Conservation (phyloP, 2,113 vertebrate genomes). For the Mobula hypostoma region DNA sequence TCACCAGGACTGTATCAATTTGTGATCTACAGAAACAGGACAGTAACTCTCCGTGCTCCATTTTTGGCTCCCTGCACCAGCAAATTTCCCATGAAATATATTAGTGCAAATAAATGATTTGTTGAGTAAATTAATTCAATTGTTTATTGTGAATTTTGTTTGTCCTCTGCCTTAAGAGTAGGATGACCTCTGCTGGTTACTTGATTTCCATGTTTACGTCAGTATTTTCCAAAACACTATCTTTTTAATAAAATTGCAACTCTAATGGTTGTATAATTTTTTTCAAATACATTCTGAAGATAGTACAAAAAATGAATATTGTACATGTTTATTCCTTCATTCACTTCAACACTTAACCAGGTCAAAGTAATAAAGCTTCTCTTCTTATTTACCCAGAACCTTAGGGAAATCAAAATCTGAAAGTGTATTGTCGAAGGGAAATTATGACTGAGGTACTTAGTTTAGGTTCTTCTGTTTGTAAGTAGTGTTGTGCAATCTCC, state of each 20-base stretch:
- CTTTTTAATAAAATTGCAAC: not conserved
- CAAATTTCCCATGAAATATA: not conserved
- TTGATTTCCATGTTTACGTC: not conserved
- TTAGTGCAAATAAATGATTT: not conserved
- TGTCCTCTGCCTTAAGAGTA: conserved; percentile 6
- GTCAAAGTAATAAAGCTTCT: not conserved
- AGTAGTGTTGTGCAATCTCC: not conserved
- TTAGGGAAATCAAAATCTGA: not conserved
- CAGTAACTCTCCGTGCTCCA: not conserved
- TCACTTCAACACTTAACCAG: not conserved
- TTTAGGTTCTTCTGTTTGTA: not conserved
- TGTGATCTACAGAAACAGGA: not conserved
- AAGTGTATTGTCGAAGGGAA: not conserved
- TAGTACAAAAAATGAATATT: conserved; percentile 16
- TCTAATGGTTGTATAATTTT: conserved; percentile 10
- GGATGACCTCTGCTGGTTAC: conserved; percentile 36
- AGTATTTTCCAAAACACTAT: not conserved
- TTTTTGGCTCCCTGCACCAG: not conserved
- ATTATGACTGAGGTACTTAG: not conserved
- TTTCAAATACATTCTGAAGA: not conserved
- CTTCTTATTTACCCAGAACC: conserved; percentile 11
- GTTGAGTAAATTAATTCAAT: not conserved
- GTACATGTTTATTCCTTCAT: not conserved
- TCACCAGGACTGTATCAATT: no score
- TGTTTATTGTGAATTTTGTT: not conserved